phyloP scores from a whole-genome alignment of 2,113 vertebrate species.

The Hypocryptadius cinnamomeus region DNA sequence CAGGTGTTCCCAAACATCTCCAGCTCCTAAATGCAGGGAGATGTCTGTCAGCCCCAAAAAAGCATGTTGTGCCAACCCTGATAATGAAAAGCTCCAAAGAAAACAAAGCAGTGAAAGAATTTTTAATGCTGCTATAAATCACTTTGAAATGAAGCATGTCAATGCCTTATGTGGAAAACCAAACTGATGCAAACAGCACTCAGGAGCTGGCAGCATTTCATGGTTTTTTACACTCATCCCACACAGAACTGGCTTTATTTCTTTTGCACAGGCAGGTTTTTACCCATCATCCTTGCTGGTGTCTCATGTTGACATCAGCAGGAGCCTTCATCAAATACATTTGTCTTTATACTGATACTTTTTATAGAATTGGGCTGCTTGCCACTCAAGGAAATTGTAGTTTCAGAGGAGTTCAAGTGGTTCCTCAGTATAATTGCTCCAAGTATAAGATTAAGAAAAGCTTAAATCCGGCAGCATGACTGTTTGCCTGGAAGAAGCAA shows the following conservation, averaged over 20 bases:
- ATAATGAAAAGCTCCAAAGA: neutral
- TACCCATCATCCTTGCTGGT: neutral
- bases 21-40: neutral
- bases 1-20: neutral
- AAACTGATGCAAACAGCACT: neutral
- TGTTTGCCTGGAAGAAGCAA: neutral
- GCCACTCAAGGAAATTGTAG: neutral
- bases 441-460: conserved; percentile 47
- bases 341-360: neutral
- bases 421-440: conserved; percentile 7
- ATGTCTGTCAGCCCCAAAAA: neutral
- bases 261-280: neutral
- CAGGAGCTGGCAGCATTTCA: neutral
- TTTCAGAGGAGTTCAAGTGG: conserved; percentile 26
- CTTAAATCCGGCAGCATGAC: conserved; percentile 18
- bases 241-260: neutral
- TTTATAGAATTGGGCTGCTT: conserved; percentile 15
- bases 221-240: neutral
- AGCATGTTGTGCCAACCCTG: neutral
- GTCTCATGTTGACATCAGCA: neutral
- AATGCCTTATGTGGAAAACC: neutral
- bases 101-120: neutral
- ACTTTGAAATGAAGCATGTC: neutral
- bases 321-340: conserved; percentile 11
- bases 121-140: neutral